Percentiles rank a stretch among this genome's conserved stretches.
phyloP scores from a whole-genome alignment of 23 tunicate genomes.

The Oikopleura albicans region DNA sequence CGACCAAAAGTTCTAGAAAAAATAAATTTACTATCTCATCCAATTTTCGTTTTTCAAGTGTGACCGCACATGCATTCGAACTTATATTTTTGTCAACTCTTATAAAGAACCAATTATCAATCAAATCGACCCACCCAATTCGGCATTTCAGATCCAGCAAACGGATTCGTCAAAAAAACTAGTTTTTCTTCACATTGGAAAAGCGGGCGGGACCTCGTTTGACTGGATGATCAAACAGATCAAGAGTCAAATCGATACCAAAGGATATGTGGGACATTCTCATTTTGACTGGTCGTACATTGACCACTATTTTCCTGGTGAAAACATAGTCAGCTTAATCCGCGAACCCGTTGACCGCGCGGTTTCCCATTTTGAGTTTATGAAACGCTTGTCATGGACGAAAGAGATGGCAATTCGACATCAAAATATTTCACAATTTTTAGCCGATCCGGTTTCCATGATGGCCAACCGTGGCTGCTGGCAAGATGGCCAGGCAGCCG shows the following conservation, averaged over 20 bases:
- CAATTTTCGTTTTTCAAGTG: no score
- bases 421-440: not conserved
- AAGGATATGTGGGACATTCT: not conserved
- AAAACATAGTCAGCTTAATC: not conserved
- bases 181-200: not conserved
- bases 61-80: no score
- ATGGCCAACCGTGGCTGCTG: not conserved
- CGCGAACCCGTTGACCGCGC: not conserved
- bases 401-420: not conserved
- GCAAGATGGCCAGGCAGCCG: constrained; percentile 13
- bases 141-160: no score
- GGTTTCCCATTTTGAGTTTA: not conserved
- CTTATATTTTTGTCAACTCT: no score
- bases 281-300: constrained; percentile 13
- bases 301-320: not conserved
- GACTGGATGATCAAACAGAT: not conserved
- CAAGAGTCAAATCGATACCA: not conserved
- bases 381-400: constrained; percentile 4
- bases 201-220: not conserved
- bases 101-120: no score
- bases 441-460: not conserved
- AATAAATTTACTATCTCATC: no score
- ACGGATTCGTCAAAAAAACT: no score
- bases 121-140: no score
- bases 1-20: no score